Base-by-base conservation (phyloP, 1,140 invertebrate species). In the Drosophila nikananu region DNA sequence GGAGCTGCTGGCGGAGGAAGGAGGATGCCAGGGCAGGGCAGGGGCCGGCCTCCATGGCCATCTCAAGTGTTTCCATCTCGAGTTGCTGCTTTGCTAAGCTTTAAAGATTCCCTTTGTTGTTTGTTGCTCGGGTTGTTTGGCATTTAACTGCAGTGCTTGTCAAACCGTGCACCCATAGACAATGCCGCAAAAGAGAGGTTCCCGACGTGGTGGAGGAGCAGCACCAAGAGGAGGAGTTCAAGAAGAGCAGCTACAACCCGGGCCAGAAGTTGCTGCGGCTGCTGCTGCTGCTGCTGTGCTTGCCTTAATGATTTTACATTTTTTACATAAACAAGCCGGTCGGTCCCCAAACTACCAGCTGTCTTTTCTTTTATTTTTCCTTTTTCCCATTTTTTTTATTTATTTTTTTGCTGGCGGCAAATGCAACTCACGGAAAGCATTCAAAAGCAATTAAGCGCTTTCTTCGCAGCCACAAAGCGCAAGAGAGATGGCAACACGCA, bases 361-460 rank as follows among this genome's bases (percentile, higher is more conserved):
- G 32, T 37, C 27, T 61, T 62, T 77, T 65, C 57, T 67, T 63
- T 59, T 79, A n/a, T 68, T 57, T 54, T 42, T 49, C 9, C 25
- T 61, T 44, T 48, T 60, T 30, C 37, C 25, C 39, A 27, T 19
- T 21, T 44, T 57, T 27, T 32, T 10, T 32, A 32, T 21, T 30
- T 55, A 5, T 41, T 35, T 60, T 64, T 66, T 77, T 67, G 64
- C 63, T 80, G 75, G 81, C 81, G 60, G 73, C 77, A 71, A 77
- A 80, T 77, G 81, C 77, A 83, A 71, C 81, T 84, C 77, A 84
- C 77, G 81, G 81, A 83, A 83, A 84, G 81, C 81, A 84, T 84
- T 84, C 81, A 83, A 84, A 84, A 84, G 81, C 81, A 84, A 84
- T 84, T 84, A 84, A 84, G 81, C 81, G 81, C 81, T 84, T 84